Evolutionary conservation across 2,797 vertebrate species (phyloP).

Genomic region (Parambassis ranga): DNA sequence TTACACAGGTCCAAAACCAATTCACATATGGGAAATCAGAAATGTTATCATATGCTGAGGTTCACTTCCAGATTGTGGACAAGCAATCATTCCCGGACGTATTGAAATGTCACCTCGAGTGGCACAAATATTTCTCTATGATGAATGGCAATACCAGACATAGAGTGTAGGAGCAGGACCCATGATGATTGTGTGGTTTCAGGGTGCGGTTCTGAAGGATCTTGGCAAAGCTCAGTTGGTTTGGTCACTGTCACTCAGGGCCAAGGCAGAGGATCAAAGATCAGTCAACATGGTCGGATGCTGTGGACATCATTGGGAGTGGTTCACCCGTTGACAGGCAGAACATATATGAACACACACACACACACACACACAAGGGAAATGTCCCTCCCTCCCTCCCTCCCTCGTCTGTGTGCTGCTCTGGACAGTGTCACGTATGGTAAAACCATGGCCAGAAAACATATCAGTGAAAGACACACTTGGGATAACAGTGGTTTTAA

Average conservation of each 20-base stretch:
- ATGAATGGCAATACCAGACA: slow-evolving; percentile 19
- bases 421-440: slow-evolving; percentile 64
- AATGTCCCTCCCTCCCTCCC: slow-evolving; percentile 56
- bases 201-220: slow-evolving; percentile 53
- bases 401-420: slow-evolving; percentile 48
- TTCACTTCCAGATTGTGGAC: slow-evolving; percentile 19
- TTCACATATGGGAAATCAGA: slow-evolving; percentile 7
- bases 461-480: slow-evolving; percentile 36
- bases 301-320: slow-evolving; percentile 57
- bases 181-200: slow-evolving; percentile 43
- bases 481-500: slow-evolving; percentile 22
- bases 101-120: slow-evolving; percentile 35
- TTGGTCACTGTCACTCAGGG: slow-evolving; percentile 40
- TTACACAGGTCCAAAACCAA: slow-evolving; percentile 4
- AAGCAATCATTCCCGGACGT: slow-evolving; percentile 10
- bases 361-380: slow-evolving; percentile 31
- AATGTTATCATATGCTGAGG: slow-evolving; percentile 5
- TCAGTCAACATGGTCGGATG: slow-evolving; percentile 41
- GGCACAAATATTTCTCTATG: slow-evolving; percentile 10
- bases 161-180: slow-evolving; percentile 21
- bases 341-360: slow-evolving; percentile 34
- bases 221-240: slow-evolving; percentile 44
- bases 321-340: slow-evolving; percentile 47
- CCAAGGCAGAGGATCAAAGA: slow-evolving; percentile 54
- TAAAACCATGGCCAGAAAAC: slow-evolving; percentile 27